These are phyloP conservation scores for Ooceraea biroi DNA, from an alignment of 1,140 invertebrate genomes.

Conservation along the genomic window DNA sequence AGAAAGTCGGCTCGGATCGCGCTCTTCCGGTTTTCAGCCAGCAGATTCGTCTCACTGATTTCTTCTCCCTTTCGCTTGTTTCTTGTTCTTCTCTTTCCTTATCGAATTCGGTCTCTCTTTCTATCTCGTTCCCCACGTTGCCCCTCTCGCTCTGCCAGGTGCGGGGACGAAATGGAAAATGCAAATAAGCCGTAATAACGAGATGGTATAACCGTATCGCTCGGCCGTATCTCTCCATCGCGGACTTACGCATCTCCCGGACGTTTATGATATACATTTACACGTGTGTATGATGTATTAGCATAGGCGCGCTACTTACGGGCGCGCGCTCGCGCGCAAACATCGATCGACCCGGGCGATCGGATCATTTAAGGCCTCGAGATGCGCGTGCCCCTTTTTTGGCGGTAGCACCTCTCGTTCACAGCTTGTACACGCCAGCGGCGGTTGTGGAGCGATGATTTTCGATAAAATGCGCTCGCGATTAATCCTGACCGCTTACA, in stretches of 20 bases:
- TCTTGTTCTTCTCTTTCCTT: conserved; percentile 17
- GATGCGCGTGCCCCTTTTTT: conserved; percentile 43
- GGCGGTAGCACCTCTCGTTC: conserved; percentile 28
- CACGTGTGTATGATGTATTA: conserved; percentile 60
- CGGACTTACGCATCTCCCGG: conserved; percentile 61
- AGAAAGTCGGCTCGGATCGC: conserved; percentile 1
- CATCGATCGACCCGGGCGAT: conserved; percentile 37
- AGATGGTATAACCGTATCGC: conserved; percentile 69
- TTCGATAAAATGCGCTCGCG: background rate
- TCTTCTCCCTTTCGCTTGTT: background rate
- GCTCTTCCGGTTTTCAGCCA: conserved; percentile 38
- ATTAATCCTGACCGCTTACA: conserved; percentile 11
- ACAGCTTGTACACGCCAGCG: conserved; percentile 22
- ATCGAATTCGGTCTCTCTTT: background rate
- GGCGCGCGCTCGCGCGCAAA: conserved; percentile 27
- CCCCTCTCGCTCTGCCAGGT: conserved; percentile 61
- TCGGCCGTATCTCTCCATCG: conserved; percentile 63
- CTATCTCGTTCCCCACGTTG: background rate
- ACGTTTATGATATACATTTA: conserved; percentile 62
- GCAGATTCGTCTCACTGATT: conserved; percentile 46
- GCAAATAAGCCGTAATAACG: conserved; percentile 75
- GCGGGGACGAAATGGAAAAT: conserved; percentile 74
- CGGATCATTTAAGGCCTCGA: conserved; percentile 41
- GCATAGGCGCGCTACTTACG: conserved; percentile 49
- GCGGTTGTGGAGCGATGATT: conserved; percentile 38